phyloP scores from a whole-genome alignment of 2,797 vertebrate genomes.

The Karalla daura region DNA sequence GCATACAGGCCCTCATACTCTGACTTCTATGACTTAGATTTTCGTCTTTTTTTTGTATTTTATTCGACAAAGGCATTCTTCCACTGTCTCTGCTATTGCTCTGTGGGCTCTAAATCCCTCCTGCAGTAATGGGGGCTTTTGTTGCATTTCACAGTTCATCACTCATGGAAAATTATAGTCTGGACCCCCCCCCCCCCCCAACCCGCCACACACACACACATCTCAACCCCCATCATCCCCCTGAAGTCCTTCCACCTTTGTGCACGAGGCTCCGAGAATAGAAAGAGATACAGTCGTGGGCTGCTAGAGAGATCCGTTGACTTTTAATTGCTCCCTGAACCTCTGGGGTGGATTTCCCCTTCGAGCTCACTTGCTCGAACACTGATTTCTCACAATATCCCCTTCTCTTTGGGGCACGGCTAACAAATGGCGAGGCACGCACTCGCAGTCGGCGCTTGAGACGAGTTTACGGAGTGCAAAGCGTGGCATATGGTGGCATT shows the following conservation, averaged over 20 bases:
- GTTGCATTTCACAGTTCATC: constrained; percentile 82
- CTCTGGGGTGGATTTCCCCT: constrained; percentile 55
- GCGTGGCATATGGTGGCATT: constrained; percentile 27
- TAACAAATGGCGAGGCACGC: constrained; percentile 29
- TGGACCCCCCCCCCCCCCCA: constrained; percentile 29
- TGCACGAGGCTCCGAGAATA: constrained; percentile 59
- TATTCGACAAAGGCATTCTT: constrained; percentile 51
- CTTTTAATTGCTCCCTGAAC: constrained; percentile 80
- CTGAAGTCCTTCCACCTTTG: constrained; percentile 29
- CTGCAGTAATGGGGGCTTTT: constrained; percentile 75
- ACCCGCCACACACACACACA: too few relatives aligned
- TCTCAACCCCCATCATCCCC: too few relatives aligned
- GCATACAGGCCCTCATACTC: constrained; percentile 34
- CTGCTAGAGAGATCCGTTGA: constrained; percentile 65
- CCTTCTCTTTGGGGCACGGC: constrained; percentile 24
- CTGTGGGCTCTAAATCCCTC: constrained; percentile 65
- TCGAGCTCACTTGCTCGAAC: constrained; percentile 42
- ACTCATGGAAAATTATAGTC: constrained; percentile 72
- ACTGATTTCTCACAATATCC: constrained; percentile 53
- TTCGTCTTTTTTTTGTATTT: constrained; percentile 40
- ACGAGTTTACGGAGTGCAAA: constrained; percentile 23
- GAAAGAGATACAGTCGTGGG: constrained; percentile 57
- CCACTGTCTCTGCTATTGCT: constrained; percentile 40
- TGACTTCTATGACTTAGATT: constrained; percentile 57
- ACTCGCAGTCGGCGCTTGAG: constrained; percentile 7